A percentile compares a stretch with the other conserved stretches of the same genome.
These are phyloP conservation scores for Psittacus erithacus DNA, from an alignment of 2,113 vertebrate genomes.

Conservation along the genomic window DNA sequence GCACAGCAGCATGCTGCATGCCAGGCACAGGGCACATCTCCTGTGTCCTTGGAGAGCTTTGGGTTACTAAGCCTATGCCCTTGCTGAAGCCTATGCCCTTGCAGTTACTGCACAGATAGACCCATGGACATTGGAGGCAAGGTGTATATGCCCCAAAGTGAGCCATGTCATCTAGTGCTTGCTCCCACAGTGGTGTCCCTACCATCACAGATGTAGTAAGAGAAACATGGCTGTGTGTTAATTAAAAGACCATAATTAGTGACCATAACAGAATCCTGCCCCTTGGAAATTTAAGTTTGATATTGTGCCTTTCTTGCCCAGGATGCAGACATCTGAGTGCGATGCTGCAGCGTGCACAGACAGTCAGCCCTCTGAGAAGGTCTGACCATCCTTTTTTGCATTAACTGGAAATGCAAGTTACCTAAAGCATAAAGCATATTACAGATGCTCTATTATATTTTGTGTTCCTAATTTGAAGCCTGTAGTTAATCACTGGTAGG, in stretches of 20 bases:
- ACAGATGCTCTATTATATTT: neutral
- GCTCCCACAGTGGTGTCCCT: neutral
- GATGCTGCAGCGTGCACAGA: neutral
- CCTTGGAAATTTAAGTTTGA: neutral
- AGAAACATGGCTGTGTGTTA: neutral
- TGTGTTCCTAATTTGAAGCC: slow-evolving; percentile 50
- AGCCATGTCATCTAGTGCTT: neutral
- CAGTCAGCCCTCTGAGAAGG: neutral
- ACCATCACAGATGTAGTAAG: neutral
- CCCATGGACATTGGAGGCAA: fast-evolving
- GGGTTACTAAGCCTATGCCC: neutral
- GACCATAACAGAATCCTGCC: neutral
- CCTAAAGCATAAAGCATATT: neutral
- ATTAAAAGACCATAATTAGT: neutral
- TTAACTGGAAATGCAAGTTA: neutral
- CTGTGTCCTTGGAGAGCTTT: neutral
- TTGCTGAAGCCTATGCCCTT: neutral
- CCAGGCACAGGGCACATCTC: neutral
- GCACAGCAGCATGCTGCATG: neutral
- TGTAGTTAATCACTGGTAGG: slow-evolving; percentile 25
- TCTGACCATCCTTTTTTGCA: neutral
- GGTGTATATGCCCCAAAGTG: neutral
- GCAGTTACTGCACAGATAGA: neutral
- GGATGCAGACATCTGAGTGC: neutral
- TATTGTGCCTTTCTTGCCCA: neutral